phyloP scores from a whole-genome alignment of 2,797 vertebrate genomes.

The Clarias pachynema region DNA sequence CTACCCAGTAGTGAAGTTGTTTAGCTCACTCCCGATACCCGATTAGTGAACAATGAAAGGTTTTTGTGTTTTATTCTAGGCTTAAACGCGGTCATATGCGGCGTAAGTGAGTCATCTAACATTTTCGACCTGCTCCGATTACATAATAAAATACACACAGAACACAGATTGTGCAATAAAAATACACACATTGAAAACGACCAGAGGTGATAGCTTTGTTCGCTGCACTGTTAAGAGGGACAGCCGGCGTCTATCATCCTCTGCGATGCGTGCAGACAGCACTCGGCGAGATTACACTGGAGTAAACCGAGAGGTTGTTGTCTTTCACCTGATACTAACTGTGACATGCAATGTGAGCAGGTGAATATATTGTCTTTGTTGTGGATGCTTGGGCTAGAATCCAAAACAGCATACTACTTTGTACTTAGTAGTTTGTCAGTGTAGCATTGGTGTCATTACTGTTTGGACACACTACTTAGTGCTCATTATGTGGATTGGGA shows the following conservation, averaged over 20 bases:
- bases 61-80: background rate
- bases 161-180: background rate
- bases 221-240: background rate
- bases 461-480: background rate
- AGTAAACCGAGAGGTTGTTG: background rate
- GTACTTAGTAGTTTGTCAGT: slow-evolving; percentile 1
- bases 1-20: background rate
- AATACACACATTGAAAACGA: background rate
- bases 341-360: background rate
- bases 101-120: background rate
- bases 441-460: background rate
- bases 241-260: background rate
- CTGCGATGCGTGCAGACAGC: background rate
- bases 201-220: slow-evolving; percentile 1
- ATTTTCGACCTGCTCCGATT: background rate
- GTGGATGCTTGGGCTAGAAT: background rate
- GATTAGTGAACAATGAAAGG: background rate
- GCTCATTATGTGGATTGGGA: background rate
- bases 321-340: background rate
- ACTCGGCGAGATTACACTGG: background rate
- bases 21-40: background rate
- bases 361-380: background rate
- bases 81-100: background rate
- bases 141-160: background rate
- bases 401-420: background rate